These are phyloP conservation scores for Pristiophorus japonicus DNA, from an alignment of 2,113 vertebrate genomes.

Conservation along the genomic window DNA sequence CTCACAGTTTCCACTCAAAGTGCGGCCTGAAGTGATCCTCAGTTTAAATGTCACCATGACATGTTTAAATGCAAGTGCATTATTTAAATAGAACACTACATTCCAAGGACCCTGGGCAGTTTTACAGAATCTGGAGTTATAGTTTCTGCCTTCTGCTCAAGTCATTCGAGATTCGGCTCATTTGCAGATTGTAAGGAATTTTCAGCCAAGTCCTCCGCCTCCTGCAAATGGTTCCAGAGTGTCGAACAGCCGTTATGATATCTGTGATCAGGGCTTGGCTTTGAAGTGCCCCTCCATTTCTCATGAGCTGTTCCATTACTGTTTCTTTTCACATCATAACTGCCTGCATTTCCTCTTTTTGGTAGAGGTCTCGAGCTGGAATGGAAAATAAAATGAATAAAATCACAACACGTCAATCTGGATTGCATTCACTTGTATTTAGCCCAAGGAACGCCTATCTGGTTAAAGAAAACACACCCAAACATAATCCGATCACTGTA, in stretches of 20 bases:
- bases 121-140: neutral
- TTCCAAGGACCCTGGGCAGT: neutral
- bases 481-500: neutral
- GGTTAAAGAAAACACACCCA: neutral
- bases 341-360: neutral
- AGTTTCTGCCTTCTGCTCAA: neutral
- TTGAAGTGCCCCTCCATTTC: neutral
- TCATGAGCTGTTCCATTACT: neutral
- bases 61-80: slow-evolving; percentile 1
- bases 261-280: neutral
- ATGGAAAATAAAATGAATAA: neutral
- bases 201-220: neutral
- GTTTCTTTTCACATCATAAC: neutral
- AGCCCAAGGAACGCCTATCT: too few relatives aligned
- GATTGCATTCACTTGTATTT: neutral
- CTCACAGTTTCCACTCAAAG: slow-evolving; percentile 11
- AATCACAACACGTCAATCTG: neutral
- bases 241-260: neutral
- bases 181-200: neutral
- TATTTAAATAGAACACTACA: slow-evolving; percentile 1
- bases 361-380: slow-evolving; percentile 10
- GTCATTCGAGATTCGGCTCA: slow-evolving; percentile 17
- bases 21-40: neutral
- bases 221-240: neutral
- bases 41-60: neutral